A percentile compares a stretch with the other conserved stretches of the same genome.
Conservation (phyloP, 2,888 invertebrate species). For the Limenitis camilla region DNA sequence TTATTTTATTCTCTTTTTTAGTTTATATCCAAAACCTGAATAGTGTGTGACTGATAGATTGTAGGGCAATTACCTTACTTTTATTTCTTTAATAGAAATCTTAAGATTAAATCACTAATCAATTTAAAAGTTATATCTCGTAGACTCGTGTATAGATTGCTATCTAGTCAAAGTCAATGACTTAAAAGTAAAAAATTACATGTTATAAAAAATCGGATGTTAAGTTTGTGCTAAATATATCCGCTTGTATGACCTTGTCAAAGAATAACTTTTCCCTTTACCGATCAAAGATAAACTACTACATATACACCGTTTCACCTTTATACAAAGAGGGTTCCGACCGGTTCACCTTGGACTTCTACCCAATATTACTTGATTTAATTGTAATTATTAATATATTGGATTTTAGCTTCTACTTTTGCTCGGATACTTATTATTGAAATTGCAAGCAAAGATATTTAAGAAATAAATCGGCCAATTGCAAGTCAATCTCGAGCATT, state of each 20-base stretch:
- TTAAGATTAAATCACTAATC: background rate
- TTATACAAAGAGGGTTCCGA: constrained; percentile 11
- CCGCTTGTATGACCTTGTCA: constrained; percentile 12
- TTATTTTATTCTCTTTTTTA: too few relatives aligned
- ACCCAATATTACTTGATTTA: constrained; percentile 11
- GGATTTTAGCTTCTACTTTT: background rate
- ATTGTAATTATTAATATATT: constrained; percentile 1
- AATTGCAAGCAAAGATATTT: too few relatives aligned
- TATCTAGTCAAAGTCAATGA: background rate
- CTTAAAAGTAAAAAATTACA: too few relatives aligned
- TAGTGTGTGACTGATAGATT: too few relatives aligned
- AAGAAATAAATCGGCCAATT: too few relatives aligned
- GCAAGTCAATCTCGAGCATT: too few relatives aligned
- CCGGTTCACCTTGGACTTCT: constrained; percentile 15
- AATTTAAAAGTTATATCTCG: too few relatives aligned
- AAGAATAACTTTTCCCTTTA: constrained; percentile 19
- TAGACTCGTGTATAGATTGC: background rate
- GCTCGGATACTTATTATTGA: background rate
- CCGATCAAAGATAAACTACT: constrained; percentile 10
- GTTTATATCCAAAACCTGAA: too few relatives aligned
- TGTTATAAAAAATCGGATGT: constrained; percentile 9
- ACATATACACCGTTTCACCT: constrained; percentile 17
- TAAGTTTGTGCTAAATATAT: constrained; percentile 7
- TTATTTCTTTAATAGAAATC: too few relatives aligned
- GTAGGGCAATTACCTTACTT: too few relatives aligned